Base-by-base conservation (phyloP, 37 sponge, comb jelly and placozoan genomes). In the Mnemiopsis leidyi region DNA sequence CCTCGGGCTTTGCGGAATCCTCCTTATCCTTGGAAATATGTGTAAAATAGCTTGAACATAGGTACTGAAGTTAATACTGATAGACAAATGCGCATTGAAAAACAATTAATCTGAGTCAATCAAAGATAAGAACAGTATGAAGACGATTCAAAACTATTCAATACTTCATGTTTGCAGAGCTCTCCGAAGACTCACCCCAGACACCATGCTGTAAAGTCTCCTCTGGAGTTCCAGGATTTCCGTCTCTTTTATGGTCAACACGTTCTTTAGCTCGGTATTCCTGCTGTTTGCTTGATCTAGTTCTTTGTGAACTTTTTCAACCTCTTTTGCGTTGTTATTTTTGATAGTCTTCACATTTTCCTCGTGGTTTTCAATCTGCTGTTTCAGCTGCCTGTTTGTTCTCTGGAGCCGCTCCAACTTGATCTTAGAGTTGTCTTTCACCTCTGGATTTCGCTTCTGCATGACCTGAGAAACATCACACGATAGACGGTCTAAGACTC, bases 141-240 rank as follows among this genome's bases (percentile, higher is more conserved):
- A n/a, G n/a, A n/a, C n/a, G n/a, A n/a, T n/a, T n/a, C n/a, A n/a
- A n/a, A n/a, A n/a, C n/a, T n/a, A n/a, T n/a, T n/a, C n/a, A n/a
- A n/a, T n/a, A n/a, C n/a, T n/a, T n/a, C n/a, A n/a, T n/a, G n/a
- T n/a, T n/a, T n/a, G n/a, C n/a, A n/a, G n/a, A n/a, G n/a, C n/a
- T n/a, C n/a, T n/a, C n/a, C n/a, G 13, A 48, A 25, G 20, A 23
- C 73, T 71, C 73, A 71, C 73, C 73, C 30, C 73, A 71, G 73
- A 23, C n/a, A 71, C 2, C 73, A 71, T 71, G n/a, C 24, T 5
- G 73, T 71, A 29, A 1, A 82, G 23, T 82, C 23, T 31, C 82
- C 82, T 82, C 9, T 82, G 82, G 31, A 82, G 38, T 7, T 82
- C 82, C 37, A 82, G 23, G 38, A 82, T 82, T 37, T 82, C 82